A percentile compares a stretch with the other conserved stretches of the same genome.
Conservation (phyloP, 1,140 invertebrate genomes). For the Hermetia illucens region DNA sequence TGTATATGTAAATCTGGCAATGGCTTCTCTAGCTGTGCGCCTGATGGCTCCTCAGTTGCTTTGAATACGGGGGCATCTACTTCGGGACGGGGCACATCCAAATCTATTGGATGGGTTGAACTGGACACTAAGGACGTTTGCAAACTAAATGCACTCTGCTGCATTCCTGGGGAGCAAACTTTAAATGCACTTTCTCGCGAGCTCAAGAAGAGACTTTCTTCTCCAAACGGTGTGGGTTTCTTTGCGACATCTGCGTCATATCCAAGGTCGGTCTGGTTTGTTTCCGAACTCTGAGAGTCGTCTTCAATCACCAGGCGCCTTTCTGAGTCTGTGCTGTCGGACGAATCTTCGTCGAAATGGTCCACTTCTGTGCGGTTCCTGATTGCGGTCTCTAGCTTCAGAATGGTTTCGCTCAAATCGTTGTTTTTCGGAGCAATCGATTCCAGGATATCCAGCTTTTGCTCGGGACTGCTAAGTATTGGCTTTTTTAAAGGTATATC, state of each 20-base stretch:
- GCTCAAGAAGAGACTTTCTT: conserved; percentile 5
- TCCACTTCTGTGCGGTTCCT: conserved; percentile 15
- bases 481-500: conserved; percentile 7
- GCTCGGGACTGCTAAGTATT: conserved; percentile 17
- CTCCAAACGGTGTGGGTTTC: conserved; percentile 7
- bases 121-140: no score
- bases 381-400: conserved; percentile 34
- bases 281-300: conserved; percentile 12
- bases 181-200: conserved; percentile 1
- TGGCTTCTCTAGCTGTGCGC: no score
- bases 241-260: not conserved
- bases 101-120: no score
- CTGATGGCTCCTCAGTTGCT: no score
- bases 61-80: no score
- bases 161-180: no score
- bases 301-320: conserved; percentile 42
- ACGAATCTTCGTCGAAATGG: conserved; percentile 31
- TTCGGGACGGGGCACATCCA: no score
- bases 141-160: no score
- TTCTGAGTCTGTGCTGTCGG: conserved; percentile 59
- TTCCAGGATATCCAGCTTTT: conserved; percentile 22
- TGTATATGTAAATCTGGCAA: no score
- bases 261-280: no score
- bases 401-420: conserved; percentile 42
- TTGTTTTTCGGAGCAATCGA: conserved; percentile 38